Evolutionary conservation across 2,113 vertebrate species (phyloP).

Genomic region (Boleophthalmus pectinirostris): DNA sequence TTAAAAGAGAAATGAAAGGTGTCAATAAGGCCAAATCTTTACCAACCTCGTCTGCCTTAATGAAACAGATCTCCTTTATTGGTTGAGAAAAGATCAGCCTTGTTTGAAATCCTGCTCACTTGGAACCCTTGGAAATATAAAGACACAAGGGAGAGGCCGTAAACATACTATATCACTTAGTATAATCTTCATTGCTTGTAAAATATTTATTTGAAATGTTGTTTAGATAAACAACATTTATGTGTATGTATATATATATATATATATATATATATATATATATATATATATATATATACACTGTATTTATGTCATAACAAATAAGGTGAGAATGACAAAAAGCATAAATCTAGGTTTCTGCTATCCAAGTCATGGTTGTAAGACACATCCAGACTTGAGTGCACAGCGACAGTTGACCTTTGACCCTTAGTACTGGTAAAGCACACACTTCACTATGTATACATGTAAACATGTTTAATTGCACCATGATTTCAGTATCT

Average conservation of each 20-base stretch:
- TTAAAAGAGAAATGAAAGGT: slow-evolving; percentile 40
- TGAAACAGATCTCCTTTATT: slow-evolving; percentile 23
- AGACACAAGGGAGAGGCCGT: slow-evolving; percentile 43
- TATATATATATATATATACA: slow-evolving; percentile 11
- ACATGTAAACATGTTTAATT: slow-evolving; percentile 76
- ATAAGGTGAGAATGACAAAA: slow-evolving; percentile 38
- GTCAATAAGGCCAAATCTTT: slow-evolving; percentile 74
- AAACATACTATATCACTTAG: slow-evolving; percentile 55
- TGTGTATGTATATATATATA: too few relatives aligned
- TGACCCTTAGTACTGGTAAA: slow-evolving; percentile 38
- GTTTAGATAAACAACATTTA: slow-evolving; percentile 50
- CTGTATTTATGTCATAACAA: slow-evolving; percentile 60
- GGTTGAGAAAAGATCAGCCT: slow-evolving; percentile 52
- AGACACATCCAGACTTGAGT: slow-evolving; percentile 1
- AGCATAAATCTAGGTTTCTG: slow-evolving; percentile 31
- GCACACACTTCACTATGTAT: slow-evolving; percentile 56
- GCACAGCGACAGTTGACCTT: slow-evolving; percentile 21
- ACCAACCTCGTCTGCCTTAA: slow-evolving; percentile 42
- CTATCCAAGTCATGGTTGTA: slow-evolving; percentile 20
- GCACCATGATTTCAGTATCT: slow-evolving; percentile 62
- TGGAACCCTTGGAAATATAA: slow-evolving; percentile 46
- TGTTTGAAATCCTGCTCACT: slow-evolving; percentile 36
- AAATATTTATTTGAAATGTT: slow-evolving; percentile 60
- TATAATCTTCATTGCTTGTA: slow-evolving; percentile 58
- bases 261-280: slow-evolving; percentile 15